phyloP scores from a whole-genome alignment of 2,797 vertebrate species.

The Eidolon dupreanum region DNA sequence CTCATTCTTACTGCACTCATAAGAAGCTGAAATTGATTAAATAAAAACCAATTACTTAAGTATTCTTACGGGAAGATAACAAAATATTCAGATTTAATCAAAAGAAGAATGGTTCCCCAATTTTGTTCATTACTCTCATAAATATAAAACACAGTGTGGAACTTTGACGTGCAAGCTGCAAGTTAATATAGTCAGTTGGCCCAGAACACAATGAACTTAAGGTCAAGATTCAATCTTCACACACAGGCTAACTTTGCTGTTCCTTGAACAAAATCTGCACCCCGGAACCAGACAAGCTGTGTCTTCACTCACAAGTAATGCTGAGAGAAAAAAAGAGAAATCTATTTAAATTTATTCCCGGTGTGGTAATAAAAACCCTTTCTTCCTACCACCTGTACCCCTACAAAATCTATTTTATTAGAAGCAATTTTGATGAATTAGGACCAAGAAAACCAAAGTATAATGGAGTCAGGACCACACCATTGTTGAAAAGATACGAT shows the following conservation, averaged over 20 bases:
- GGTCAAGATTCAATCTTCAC: neutral
- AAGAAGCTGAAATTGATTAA: conserved; percentile 13
- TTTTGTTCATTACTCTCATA: neutral
- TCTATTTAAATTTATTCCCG: neutral
- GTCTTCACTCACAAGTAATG: neutral
- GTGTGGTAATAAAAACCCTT: neutral
- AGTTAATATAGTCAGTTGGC: neutral
- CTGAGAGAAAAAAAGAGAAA: neutral
- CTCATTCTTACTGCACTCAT: neutral
- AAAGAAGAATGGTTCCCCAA: neutral
- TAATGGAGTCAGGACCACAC: neutral
- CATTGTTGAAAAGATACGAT: neutral
- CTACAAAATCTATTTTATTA: neutral
- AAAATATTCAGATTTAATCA: neutral
- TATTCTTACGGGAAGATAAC: neutral
- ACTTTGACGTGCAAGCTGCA: neutral
- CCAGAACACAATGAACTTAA: neutral
- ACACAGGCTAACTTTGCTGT: neutral
- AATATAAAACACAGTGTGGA: neutral
- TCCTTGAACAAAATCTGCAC: neutral
- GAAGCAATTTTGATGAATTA: neutral
- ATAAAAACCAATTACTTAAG: neutral
- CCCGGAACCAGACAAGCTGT: neutral
- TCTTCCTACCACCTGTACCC: neutral
- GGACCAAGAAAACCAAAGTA: neutral